Evolutionary conservation across 1,140 invertebrate species (phyloP).

Genomic region (Hycleus cichorii): DNA sequence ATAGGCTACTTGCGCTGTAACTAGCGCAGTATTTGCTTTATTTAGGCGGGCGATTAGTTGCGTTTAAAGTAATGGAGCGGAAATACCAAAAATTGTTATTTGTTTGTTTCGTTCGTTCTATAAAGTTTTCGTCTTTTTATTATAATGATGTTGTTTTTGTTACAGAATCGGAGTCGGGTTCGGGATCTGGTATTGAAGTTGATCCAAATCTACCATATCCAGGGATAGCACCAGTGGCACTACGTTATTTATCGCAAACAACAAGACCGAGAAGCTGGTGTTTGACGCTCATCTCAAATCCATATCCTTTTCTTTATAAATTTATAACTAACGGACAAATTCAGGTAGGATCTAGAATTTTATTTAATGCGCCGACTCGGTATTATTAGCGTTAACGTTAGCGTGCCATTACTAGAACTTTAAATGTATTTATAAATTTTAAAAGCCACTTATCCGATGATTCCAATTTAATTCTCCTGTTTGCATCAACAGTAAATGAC

Average conservation of each 20-base stretch:
- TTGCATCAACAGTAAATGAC: no score
- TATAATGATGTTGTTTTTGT: constrained; percentile 11
- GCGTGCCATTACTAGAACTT: no score
- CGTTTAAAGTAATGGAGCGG: neutral
- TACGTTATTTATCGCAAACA: constrained; percentile 80
- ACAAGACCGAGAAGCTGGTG: constrained; percentile 84
- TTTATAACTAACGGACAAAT: no score
- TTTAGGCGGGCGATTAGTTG: neutral
- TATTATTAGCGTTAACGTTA: no score
- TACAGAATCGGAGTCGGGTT: constrained; percentile 41
- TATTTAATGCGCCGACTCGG: no score
- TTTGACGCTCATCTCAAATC: constrained; percentile 91
- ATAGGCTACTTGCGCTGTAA: no score
- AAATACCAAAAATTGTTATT: neutral
- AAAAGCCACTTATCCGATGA: no score
- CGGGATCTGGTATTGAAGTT: constrained; percentile 53
- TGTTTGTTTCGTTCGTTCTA: neutral
- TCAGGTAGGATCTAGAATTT: no score
- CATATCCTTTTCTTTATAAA: constrained; percentile 83
- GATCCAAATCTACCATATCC: constrained; percentile 76
- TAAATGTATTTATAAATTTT: no score
- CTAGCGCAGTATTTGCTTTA: neutral
- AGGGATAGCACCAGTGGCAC: constrained; percentile 73
- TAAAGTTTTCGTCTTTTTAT: neutral
- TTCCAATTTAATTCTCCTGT: no score